These are phyloP conservation scores for Drosophila pandora DNA, from an alignment of 1,140 invertebrate genomes.

Conservation along the genomic window DNA sequence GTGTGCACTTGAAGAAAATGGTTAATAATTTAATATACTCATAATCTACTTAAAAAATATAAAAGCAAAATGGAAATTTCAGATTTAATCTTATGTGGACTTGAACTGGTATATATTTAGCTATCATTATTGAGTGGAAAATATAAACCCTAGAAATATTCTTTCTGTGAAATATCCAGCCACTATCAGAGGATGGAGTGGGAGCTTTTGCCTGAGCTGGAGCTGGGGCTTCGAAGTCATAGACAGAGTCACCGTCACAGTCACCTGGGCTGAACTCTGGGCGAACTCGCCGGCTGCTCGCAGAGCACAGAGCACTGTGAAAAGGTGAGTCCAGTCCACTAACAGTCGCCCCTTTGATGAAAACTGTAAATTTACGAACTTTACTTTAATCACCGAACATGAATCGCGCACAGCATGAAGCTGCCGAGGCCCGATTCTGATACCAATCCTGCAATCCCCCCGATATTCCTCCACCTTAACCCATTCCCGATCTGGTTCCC, in stretches of 20 bases:
- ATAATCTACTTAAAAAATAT: background rate
- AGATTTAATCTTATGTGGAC: too few relatives aligned
- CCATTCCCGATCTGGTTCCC: conserved; percentile 2
- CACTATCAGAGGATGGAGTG: conserved; percentile 16
- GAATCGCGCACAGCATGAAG: conserved; percentile 83
- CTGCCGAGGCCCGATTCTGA: conserved; percentile 51
- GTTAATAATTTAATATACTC: background rate
- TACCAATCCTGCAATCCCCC: conserved; percentile 39
- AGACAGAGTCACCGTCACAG: conserved; percentile 67
- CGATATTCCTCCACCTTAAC: background rate
- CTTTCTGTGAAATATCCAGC: conserved; percentile 3
- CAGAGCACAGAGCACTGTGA: conserved; percentile 58
- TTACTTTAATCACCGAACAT: conserved; percentile 83
- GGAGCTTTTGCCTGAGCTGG: conserved; percentile 16
- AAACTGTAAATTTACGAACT: conserved; percentile 84
- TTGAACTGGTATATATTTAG: too few relatives aligned
- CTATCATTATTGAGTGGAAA: too few relatives aligned
- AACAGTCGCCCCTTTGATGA: conserved; percentile 82
- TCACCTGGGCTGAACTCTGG: conserved; percentile 76
- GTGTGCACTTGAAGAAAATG: conserved; percentile 19
- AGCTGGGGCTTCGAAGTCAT: conserved; percentile 41
- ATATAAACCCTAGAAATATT: too few relatives aligned
- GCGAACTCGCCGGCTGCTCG: conserved; percentile 53
- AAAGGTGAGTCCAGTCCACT: conserved; percentile 83
- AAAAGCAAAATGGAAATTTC: too few relatives aligned